phyloP scores from a whole-genome alignment of 2,888 invertebrate species.

The Dioctria linearis region DNA sequence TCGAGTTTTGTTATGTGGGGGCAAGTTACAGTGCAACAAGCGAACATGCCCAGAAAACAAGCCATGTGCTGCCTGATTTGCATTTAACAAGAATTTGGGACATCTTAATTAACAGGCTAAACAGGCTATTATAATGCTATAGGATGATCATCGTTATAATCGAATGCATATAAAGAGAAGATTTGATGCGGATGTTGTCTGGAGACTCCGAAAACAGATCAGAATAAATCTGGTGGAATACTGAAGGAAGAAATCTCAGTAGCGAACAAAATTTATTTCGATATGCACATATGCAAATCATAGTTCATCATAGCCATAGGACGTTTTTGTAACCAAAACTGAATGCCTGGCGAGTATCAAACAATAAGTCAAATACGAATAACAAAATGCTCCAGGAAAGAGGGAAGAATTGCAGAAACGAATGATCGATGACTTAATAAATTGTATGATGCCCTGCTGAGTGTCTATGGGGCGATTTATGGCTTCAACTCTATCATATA shows the following conservation, averaged over 20 bases:
- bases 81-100: slow-evolving; percentile 59
- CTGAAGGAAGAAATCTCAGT: background rate
- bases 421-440: slow-evolving; percentile 63
- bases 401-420: slow-evolving; percentile 52
- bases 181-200: background rate
- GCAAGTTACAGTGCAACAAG: slow-evolving; percentile 45
- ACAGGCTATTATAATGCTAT: slow-evolving; percentile 13
- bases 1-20: slow-evolving; percentile 50
- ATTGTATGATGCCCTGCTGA: slow-evolving; percentile 62
- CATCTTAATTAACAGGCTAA: slow-evolving; percentile 58
- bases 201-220: slow-evolving; percentile 17
- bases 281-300: no score
- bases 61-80: slow-evolving; percentile 58
- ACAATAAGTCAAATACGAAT: background rate
- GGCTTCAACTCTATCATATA: slow-evolving; percentile 52
- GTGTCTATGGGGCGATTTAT: slow-evolving; percentile 62
- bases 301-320: no score
- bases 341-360: no score
- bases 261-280: no score
- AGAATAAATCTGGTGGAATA: background rate
- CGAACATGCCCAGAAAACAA: slow-evolving; percentile 55
- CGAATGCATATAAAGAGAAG: background rate
- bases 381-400: background rate
- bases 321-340: no score
- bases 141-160: slow-evolving; percentile 2